A percentile compares a stretch with the other conserved stretches of the same genome.
Evolutionary conservation across 1,140 invertebrate genomes (phyloP).

Genomic region (Mamestra configurata): DNA sequence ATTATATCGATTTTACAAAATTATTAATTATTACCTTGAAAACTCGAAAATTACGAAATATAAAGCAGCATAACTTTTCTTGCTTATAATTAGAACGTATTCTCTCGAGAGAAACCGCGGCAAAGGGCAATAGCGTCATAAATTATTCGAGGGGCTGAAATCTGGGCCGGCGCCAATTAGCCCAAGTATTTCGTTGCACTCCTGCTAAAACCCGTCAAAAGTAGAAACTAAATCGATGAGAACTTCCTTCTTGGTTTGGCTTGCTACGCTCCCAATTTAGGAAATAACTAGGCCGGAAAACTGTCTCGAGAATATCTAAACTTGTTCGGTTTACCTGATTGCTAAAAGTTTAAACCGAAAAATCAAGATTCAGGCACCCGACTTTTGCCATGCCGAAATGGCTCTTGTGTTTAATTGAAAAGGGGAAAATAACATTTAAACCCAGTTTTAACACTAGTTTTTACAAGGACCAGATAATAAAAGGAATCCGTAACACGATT

Average conservation of each 20-base stretch:
- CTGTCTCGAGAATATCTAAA: constrained; percentile 7
- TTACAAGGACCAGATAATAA: background rate
- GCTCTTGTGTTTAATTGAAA: background rate
- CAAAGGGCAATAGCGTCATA: constrained; percentile 44
- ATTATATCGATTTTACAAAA: background rate
- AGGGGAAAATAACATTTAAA: background rate
- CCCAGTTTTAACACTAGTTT: background rate
- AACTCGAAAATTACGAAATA: constrained; percentile 26
- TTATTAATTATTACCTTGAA: constrained; percentile 10
- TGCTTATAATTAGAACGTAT: constrained; percentile 36
- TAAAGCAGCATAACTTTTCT: constrained; percentile 21
- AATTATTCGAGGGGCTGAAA: constrained; percentile 51
- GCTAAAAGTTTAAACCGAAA: background rate
- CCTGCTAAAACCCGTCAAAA: constrained; percentile 30
- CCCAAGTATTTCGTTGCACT: constrained; percentile 42
- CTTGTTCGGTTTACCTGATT: background rate
- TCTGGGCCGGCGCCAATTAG: constrained; percentile 54
- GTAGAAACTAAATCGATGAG: constrained; percentile 37
- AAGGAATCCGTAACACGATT: constrained; percentile 19
- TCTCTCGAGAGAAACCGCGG: constrained; percentile 34
- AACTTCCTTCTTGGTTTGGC: constrained; percentile 4
- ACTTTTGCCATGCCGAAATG: background rate
- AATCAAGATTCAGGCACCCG: background rate
- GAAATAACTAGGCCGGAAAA: constrained; percentile 1
- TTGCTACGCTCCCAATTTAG: constrained; percentile 3